Conservation (phyloP, 64 coral and sea anemone species). For the Hydrozoanthus tunicans region DNA sequence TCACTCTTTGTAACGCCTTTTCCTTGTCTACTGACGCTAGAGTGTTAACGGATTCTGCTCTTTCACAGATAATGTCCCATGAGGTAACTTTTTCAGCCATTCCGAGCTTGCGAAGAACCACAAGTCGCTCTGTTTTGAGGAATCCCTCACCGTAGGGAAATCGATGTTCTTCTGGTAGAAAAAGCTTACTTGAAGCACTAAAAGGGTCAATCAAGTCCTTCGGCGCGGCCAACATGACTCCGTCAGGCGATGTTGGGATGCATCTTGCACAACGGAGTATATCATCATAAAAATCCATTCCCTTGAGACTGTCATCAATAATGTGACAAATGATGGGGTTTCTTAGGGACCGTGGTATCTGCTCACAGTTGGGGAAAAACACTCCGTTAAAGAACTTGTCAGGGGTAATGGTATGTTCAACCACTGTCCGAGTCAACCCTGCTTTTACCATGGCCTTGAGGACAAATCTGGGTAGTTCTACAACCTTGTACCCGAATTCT, state of each 20-base stretch:
- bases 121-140: slow-evolving; percentile 67
- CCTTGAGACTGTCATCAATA: slow-evolving; percentile 73
- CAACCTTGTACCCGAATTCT: slow-evolving; percentile 67
- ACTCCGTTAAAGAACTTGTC: slow-evolving; percentile 77
- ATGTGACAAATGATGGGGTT: slow-evolving; percentile 80
- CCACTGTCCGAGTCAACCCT: slow-evolving; percentile 39
- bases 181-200: slow-evolving; percentile 69
- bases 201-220: slow-evolving; percentile 75
- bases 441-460: slow-evolving; percentile 59
- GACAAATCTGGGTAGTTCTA: slow-evolving; percentile 69
- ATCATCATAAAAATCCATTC: slow-evolving; percentile 41
- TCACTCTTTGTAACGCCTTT: slow-evolving; percentile 66
- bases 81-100: slow-evolving; percentile 80
- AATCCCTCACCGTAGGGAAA: slow-evolving; percentile 82
- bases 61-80: slow-evolving; percentile 86
- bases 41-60: slow-evolving; percentile 61
- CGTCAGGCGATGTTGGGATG: slow-evolving; percentile 77
- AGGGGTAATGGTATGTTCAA: slow-evolving; percentile 70
- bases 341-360: slow-evolving; percentile 49
- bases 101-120: slow-evolving; percentile 82
- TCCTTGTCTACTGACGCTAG: slow-evolving; percentile 53
- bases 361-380: slow-evolving; percentile 73
- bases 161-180: slow-evolving; percentile 71
- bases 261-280: slow-evolving; percentile 56
- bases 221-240: slow-evolving; percentile 62